Percentiles rank a stretch among this genome's conserved stretches.
Evolutionary conservation across 2,888 invertebrate genomes (phyloP).

Genomic region (Polymixis lichenea): DNA sequence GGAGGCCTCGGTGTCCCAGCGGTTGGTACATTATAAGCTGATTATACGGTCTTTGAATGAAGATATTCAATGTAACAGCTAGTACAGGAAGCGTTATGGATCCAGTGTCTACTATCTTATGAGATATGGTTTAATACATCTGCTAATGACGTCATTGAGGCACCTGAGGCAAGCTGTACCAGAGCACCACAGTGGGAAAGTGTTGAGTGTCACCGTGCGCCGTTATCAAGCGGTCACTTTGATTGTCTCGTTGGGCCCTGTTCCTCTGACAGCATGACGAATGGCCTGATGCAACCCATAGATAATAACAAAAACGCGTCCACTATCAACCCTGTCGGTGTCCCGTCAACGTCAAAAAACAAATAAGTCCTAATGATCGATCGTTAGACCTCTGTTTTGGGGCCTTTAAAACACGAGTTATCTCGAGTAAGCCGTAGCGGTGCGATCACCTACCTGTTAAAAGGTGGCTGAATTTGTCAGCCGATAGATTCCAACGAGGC

Average conservation of each 20-base stretch:
- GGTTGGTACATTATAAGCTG: no score
- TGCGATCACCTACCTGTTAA: slow-evolving; percentile 80
- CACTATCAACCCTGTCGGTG: slow-evolving; percentile 79
- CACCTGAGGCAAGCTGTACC: slow-evolving; percentile 29
- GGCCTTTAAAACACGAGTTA: slow-evolving; percentile 85
- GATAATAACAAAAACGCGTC: slow-evolving; percentile 80
- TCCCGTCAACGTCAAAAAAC: slow-evolving; percentile 89
- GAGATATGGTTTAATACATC: slow-evolving; percentile 1
- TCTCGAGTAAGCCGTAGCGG: slow-evolving; percentile 76
- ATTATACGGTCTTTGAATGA: background rate
- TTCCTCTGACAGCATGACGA: slow-evolving; percentile 89
- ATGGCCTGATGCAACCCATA: slow-evolving; percentile 86
- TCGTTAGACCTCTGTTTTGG: slow-evolving; percentile 85
- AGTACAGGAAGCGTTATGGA: background rate
- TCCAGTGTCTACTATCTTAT: background rate
- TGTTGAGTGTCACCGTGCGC: slow-evolving; percentile 69
- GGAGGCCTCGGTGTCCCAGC: no score
- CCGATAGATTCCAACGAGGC: slow-evolving; percentile 71
- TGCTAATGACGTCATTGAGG: background rate
- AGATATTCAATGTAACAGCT: background rate
- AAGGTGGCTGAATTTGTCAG: slow-evolving; percentile 78
- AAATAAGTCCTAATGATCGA: slow-evolving; percentile 90
- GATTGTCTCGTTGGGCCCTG: slow-evolving; percentile 86
- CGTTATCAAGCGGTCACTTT: slow-evolving; percentile 89
- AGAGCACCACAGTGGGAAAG: slow-evolving; percentile 67